phyloP scores from a whole-genome alignment of 2,797 vertebrate genomes.

The Microhierax caerulescens region DNA sequence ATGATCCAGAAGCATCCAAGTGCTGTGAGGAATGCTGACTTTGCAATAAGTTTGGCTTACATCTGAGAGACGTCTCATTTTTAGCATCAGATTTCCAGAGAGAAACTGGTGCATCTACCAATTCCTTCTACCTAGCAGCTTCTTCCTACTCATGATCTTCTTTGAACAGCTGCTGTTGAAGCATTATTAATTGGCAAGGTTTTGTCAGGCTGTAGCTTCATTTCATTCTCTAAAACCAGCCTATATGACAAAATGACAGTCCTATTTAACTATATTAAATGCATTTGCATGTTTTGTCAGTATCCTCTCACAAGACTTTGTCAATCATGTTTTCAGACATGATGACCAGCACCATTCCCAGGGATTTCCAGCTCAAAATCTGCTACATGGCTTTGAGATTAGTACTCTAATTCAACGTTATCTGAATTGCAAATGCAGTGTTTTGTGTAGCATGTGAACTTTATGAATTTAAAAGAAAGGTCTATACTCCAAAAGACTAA shows the following conservation, averaged over 20 bases:
- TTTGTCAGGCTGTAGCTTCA: neutral
- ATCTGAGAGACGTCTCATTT: neutral
- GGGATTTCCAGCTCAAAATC: conserved; percentile 44
- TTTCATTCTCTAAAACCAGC: neutral
- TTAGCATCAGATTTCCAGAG: neutral
- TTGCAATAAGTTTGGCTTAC: neutral
- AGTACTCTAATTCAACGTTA: neutral
- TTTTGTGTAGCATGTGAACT: neutral
- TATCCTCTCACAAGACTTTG: neutral
- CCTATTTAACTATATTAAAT: neutral
- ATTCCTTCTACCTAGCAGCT: neutral
- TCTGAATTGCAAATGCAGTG: conserved; percentile 43
- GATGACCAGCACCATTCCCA: neutral
- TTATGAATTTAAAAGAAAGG: conserved; percentile 4
- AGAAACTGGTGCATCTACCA: neutral
- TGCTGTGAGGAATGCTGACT: neutral
- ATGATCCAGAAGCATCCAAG: neutral
- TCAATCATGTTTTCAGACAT: neutral
- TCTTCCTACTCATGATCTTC: neutral
- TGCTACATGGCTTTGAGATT: neutral
- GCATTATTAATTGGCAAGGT: neutral
- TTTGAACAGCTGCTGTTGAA: neutral
- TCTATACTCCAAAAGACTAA: conserved; percentile 36
- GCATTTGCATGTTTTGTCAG: conserved; percentile 3
- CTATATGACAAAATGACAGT: conserved; percentile 11